Evolutionary conservation across 2,113 vertebrate genomes (phyloP).

Genomic region (Cavia aperea): DNA sequence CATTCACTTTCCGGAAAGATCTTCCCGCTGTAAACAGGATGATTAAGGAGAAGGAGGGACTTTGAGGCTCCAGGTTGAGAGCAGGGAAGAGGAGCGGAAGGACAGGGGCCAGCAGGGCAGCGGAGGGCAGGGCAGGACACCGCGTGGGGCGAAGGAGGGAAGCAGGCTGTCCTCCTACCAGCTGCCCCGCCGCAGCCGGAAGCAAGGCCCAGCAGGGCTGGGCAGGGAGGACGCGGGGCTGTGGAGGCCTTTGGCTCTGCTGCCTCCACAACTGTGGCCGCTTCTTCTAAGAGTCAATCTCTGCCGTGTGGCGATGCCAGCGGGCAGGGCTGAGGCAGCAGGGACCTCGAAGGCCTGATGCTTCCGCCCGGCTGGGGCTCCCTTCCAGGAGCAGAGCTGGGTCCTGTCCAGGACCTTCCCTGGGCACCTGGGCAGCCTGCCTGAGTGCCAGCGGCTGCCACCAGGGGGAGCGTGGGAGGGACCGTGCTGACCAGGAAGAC

Average conservation of each 20-base stretch:
- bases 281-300: constrained; percentile 7
- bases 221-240: neutral
- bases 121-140: neutral
- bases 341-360: neutral
- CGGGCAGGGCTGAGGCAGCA: constrained; percentile 12
- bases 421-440: constrained; percentile 26
- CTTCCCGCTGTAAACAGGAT: neutral
- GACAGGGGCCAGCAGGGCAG: constrained; percentile 15
- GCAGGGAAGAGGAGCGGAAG: neutral
- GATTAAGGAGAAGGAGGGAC: neutral
- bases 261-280: neutral
- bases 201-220: neutral
- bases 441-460: neutral
- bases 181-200: neutral
- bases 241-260: constrained; percentile 32
- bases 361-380: neutral
- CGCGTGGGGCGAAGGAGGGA: neutral
- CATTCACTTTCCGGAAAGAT: neutral
- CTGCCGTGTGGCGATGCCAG: neutral
- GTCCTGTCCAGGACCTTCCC: constrained; percentile 46
- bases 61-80: neutral
- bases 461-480: neutral
- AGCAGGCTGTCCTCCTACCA: neutral
- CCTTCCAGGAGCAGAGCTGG: constrained; percentile 37
- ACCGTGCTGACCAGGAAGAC: neutral